Evolutionary conservation across 2,113 vertebrate genomes (phyloP), one percentile per base, ranked within the genome.

Genomic region (Nyctibius bracteatus): DNA sequence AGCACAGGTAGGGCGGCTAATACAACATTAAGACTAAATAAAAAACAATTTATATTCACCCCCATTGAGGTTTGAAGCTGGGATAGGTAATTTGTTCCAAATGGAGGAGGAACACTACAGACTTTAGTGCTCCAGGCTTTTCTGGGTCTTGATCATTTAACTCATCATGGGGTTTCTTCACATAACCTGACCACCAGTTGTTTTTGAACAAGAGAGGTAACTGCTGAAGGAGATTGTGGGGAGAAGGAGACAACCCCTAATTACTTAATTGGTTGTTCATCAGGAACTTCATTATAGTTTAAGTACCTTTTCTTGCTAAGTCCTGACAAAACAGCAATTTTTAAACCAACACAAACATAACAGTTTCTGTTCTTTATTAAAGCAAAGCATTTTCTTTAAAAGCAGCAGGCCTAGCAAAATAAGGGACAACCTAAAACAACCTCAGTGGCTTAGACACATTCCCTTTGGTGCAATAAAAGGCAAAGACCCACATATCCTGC

Each of bases 401-500:
- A 89, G 25, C 62, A 87, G 47, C 63, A 84, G 55, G n/a, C 14
- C 44, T 58, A 61, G 30, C 33, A 86, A 83, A 86, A 66, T 61
- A 86, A 72, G 44, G 31, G n/a, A 47, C 49, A 83, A 55, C 46
- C 39, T 81, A 41, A 72, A 65, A 86, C 84, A 19, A 31, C 19
- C 30, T 54, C 33, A 33, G 41, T 65, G 47, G 14, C 37, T 75
- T 5, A 92, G 35, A 52, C 35, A 43, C 46, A n/a, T 46, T 96
- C 16, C 3, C 82, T 90, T 93, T 96, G n/a, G 59, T 94, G 86
- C 88, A 79, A 96, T 96, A 93, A 94, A 97, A 97, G 77, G 97
- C 75, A 87, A 95, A 90, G 90, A 96, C 73, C 78, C 22, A 2
- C 63, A 59, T 8, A 73, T 61, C 84, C 57, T 82, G 67, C 44